phyloP scores from a whole-genome alignment of 1,140 invertebrate species.

The Gerris buenoi region DNA sequence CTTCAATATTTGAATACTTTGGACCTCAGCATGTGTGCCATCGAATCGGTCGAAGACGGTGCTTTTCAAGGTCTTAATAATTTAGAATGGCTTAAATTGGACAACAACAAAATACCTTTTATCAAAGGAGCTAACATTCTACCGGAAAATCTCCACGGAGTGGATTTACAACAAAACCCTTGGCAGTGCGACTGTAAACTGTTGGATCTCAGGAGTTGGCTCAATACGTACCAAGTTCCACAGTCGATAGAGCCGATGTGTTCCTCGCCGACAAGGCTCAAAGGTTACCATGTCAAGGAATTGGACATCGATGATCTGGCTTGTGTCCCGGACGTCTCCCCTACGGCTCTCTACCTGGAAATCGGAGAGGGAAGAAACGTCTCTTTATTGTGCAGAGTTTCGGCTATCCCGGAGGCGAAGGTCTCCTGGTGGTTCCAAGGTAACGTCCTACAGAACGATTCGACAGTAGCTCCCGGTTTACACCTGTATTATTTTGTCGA shows the following conservation, averaged over 20 bases:
- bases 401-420: constrained; percentile 58
- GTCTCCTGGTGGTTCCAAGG: constrained; percentile 68
- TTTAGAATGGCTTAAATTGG: constrained; percentile 67
- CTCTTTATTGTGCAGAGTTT: constrained; percentile 58
- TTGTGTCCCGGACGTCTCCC: constrained; percentile 60
- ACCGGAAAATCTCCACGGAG: constrained; percentile 52
- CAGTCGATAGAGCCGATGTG: constrained; percentile 57
- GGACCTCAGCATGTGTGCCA: constrained; percentile 63
- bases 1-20: constrained; percentile 58
- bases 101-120: constrained; percentile 60
- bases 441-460: constrained; percentile 50
- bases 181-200: constrained; percentile 79
- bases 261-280: constrained; percentile 46
- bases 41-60: constrained; percentile 56
- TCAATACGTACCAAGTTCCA: constrained; percentile 53
- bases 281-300: constrained; percentile 47
- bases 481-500: constrained; percentile 50
- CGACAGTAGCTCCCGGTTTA: constrained; percentile 41
- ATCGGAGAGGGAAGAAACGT: constrained; percentile 62
- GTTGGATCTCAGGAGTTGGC: constrained; percentile 57
- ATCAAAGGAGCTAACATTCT: constrained; percentile 52
- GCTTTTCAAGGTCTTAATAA: constrained; percentile 66
- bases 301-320: constrained; percentile 59
- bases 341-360: constrained; percentile 52
- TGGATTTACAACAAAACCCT: constrained; percentile 69